Base-by-base conservation (phyloP, 2,888 invertebrate species). In the Tetanocera ferruginea region DNA sequence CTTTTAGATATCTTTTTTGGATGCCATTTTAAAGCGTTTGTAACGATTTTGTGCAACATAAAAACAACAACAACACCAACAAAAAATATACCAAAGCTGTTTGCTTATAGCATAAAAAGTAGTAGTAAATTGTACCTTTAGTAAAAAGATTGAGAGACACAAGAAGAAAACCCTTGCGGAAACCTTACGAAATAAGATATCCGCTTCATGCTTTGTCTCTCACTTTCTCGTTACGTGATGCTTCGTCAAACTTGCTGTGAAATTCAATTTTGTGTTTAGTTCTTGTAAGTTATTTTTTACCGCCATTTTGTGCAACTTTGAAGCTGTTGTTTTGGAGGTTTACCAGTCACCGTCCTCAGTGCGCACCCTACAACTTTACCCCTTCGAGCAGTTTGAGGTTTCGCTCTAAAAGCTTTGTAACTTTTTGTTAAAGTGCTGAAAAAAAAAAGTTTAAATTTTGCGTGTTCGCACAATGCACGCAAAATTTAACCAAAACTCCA, bases 141-240 rank as follows among this genome's bases (percentile, higher is more conserved):
- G 23, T 60, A 23, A 19, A 28, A 28, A 11, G 25, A 4, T 0
- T 23, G 11, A 43, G 14, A 1, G 3, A 14, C 1, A 14, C 1
- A 1, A 28, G 11, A 28, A 28, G 11, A 60, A 60, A 60, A 19
- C 9, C 9, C 11, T 3, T 31, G 37, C 51, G 62, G 34, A 49
- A 76, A 71, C 51, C 60, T 60, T 76, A 55, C 67, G 31, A 74
- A 73, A 74, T 78, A 69, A 78, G 74, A 78, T 78, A 74, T 78
- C 72, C 78, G 66, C 31, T 51, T 73, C 75, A 64, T 73, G 52
- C 62, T 73, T 77, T 66, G 73, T 72, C 43, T 64, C 28, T 64
- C 64, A 19, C 25, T 8, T 4, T 25, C 28, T 31, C n/a, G 17
- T 17, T 28, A 2, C 5, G 49, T 51, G 23, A 23, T 23, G n/a